Evolutionary conservation across 2,113 vertebrate species (phyloP).

Genomic region (Kobus ellipsiprymnus): DNA sequence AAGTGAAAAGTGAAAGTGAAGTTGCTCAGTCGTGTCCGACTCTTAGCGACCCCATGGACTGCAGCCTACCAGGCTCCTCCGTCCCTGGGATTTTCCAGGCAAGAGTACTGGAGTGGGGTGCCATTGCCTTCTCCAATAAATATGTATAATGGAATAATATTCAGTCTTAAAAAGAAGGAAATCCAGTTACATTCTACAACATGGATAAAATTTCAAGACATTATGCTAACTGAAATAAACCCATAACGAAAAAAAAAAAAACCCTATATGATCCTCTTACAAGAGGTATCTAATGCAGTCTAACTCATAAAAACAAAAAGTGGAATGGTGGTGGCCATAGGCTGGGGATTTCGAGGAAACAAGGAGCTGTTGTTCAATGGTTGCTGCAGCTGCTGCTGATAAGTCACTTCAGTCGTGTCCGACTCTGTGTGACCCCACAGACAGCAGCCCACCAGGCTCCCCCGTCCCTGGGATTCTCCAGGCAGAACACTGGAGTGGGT

Average conservation of each 20-base stretch:
- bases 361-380: neutral
- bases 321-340: neutral
- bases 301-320: neutral
- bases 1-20: no score
- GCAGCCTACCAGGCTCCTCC: no score
- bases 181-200: neutral
- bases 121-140: neutral
- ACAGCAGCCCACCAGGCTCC: no score
- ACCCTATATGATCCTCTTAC: neutral
- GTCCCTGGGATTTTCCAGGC: no score
- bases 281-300: neutral
- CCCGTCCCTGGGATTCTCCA: no score
- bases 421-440: no score
- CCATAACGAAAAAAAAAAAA: neutral
- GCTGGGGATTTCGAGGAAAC: neutral
- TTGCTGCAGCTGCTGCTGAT: neutral
- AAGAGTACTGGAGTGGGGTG: no score
- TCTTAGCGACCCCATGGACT: no score
- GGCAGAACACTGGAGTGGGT: no score
- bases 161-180: neutral
- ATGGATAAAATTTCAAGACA: neutral
- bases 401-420: no score
- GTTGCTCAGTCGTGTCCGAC: no score
- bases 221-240: neutral
- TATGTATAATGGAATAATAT: neutral